Percentiles rank a stretch among this genome's conserved stretches.
Conservation (phyloP, 2,797 vertebrate genomes). For the Typhlichthys subterraneus region DNA sequence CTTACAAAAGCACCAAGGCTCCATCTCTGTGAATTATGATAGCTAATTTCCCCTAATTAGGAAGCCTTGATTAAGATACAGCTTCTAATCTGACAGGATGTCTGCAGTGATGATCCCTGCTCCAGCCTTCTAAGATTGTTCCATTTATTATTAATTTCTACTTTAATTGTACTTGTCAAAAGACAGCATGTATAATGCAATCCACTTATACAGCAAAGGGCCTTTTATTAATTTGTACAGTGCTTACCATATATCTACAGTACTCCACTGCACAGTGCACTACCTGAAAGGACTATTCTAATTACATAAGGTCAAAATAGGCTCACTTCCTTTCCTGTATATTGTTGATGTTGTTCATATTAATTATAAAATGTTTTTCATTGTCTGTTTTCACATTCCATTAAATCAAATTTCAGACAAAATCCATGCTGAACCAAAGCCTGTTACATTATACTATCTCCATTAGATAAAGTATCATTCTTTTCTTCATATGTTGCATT, state of each 20-base stretch:
- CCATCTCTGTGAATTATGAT: constrained; percentile 56
- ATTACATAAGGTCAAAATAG: not conserved
- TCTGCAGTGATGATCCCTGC: constrained; percentile 57
- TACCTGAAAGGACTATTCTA: not conserved
- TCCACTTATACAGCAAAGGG: constrained; percentile 19
- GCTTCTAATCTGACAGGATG: constrained; percentile 68
- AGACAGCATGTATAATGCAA: constrained; percentile 52
- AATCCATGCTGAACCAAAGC: too few relatives aligned
- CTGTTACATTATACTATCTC: too few relatives aligned
- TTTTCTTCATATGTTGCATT: too few relatives aligned
- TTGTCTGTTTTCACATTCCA: too few relatives aligned
- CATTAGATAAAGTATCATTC: too few relatives aligned
- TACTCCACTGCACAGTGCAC: not conserved
- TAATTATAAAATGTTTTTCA: not conserved
- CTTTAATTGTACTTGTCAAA: constrained; percentile 54
- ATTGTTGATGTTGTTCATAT: not conserved
- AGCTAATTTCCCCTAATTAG: constrained; percentile 75
- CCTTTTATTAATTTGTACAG: constrained; percentile 5
- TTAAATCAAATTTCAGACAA: too few relatives aligned
- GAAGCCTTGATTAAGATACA: constrained; percentile 71
- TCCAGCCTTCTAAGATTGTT: constrained; percentile 49
- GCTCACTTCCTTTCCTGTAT: not conserved
- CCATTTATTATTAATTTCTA: constrained; percentile 56
- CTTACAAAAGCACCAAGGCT: constrained; percentile 38
- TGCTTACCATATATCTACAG: too few relatives aligned